Evolutionary conservation across 2,888 invertebrate species (phyloP), one percentile per base, ranked within the genome.

Genomic region (Trypoxylon attenuatum): DNA sequence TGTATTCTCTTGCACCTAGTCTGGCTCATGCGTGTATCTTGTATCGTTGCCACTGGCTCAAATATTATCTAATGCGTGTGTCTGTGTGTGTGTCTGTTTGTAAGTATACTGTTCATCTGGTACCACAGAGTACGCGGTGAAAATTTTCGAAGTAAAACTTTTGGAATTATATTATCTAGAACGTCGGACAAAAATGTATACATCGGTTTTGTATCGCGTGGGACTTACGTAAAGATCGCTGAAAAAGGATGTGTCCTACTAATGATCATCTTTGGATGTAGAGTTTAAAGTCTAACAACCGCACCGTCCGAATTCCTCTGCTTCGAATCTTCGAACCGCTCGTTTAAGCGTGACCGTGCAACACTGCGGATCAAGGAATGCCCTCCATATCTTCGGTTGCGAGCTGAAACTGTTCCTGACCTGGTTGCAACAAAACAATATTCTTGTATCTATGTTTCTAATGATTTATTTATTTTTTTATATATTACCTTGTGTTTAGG

Each of bases 331-430:
- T 50, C 23, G 42, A 15, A 18, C 45, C 15, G 45, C 47, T 45
- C 45, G 52, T 49, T 73, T 68, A 82, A 70, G 78, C 79, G 63
- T 71, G 70, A 50, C 74, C 76, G 59, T 73, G 73, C 52, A 79
- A 68, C 71, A 65, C 77, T 68, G 52, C 67, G 71, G 82, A 84
- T 89, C 87, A 91, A 70, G 91, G 90, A 69, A 89, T 89, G 67
- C 90, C 91, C 76, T 90, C 91, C 82, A 90, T 87, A 78, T 91
- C 91, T 71, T 90, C 90, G 23, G 90, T 89, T 61, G 89, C 89
- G 78, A 90, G 80, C 82, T 91, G 91, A 84, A 92, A 91, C 77
- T 91, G 89, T 84, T 92, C 91, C 84, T 92, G 92, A 88, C 91
- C 92, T 92, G 82, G 29, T 18, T n/a, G 88, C 87, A 33, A 5